These are phyloP conservation scores for Lepidocolaptes lacrymiger DNA, from an alignment of 2,797 vertebrate species.

Conservation along the genomic window DNA sequence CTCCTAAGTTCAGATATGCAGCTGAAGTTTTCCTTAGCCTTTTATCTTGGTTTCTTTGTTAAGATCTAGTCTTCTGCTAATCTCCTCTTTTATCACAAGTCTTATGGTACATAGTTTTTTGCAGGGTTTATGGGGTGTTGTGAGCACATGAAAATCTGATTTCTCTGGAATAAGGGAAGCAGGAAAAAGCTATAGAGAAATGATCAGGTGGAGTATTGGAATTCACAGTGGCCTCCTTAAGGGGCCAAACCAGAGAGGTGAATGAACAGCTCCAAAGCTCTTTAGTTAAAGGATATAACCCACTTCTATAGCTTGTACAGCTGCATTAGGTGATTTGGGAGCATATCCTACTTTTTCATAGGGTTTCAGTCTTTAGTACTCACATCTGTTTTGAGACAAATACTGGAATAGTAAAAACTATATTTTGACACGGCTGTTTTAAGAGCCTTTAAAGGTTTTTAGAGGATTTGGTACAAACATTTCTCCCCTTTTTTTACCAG, in stretches of 20 bases:
- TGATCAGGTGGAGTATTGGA: background rate
- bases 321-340: constrained; percentile 47
- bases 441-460: background rate
- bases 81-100: background rate
- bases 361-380: background rate
- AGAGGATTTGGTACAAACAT: background rate
- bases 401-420: background rate
- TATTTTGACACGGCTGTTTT: background rate
- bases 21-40: background rate
- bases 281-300: background rate
- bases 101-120: background rate
- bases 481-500: background rate
- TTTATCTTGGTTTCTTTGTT: background rate
- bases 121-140: background rate
- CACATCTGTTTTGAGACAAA: background rate
- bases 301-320: constrained; percentile 31
- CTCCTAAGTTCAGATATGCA: background rate
- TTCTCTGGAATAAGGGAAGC: background rate
- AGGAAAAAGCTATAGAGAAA: background rate
- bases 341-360: background rate
- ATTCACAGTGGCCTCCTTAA: background rate
- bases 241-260: background rate
- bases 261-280: background rate
- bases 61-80: background rate
- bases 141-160: background rate